Conservation (phyloP, 2,888 invertebrate genomes). For the Drosophila emarginata region DNA sequence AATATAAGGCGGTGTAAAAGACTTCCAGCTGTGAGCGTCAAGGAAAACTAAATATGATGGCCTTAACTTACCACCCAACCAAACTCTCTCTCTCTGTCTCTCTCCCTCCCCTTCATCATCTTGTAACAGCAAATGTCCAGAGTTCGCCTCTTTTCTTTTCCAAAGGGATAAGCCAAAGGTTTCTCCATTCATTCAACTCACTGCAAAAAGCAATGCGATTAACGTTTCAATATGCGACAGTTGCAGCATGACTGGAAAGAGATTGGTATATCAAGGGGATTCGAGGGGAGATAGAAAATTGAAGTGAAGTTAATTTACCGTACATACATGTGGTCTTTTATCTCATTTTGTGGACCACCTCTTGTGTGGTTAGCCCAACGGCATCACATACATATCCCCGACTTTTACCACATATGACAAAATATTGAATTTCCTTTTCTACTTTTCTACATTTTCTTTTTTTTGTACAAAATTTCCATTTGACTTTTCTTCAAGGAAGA, state of each 20-base stretch:
- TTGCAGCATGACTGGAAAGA: slow-evolving; percentile 58
- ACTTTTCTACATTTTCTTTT: no score
- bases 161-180: slow-evolving; percentile 11
- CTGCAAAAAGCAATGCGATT: slow-evolving; percentile 64
- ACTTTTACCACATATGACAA: slow-evolving; percentile 14
- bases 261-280: background rate
- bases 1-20: slow-evolving; percentile 23
- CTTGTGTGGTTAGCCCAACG: slow-evolving; percentile 36
- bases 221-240: slow-evolving; percentile 75
- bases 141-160: no score
- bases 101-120: background rate
- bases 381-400: slow-evolving; percentile 26
- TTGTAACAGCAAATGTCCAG: no score
- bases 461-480: no score
- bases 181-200: slow-evolving; percentile 33
- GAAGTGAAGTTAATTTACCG: slow-evolving; percentile 10
- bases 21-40: slow-evolving; percentile 45
- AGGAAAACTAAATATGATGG: slow-evolving; percentile 50
- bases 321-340: slow-evolving; percentile 10
- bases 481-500: no score
- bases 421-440: no score
- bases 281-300: background rate
- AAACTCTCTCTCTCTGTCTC: background rate
- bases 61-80: background rate
- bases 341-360: slow-evolving; percentile 33